Evolutionary conservation across 2,113 vertebrate genomes (phyloP), one percentile per base, ranked within the genome.

Genomic region (Gasterosteus nipponicus): DNA sequence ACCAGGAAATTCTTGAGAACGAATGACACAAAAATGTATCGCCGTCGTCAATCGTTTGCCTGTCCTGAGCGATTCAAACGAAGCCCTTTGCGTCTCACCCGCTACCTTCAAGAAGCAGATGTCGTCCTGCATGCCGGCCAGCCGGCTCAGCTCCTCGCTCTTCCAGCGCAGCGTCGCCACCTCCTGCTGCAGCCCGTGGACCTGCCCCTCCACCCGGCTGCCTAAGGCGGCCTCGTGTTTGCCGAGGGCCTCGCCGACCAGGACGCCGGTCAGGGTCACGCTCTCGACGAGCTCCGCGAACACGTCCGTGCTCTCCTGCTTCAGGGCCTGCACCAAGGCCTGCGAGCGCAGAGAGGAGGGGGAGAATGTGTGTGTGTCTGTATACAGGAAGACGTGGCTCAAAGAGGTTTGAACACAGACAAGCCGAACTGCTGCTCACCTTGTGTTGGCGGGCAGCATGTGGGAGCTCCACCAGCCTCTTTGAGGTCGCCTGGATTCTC

Each of bases 41-140:
- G 16, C 1, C 39, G 41, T 65, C 22, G 2, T 29, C 35, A 7
- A 58, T 49, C 18, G 1, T 58, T 19, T 3, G 15, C 9, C 62
- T 0, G 35, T 22, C 2, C 16, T 29, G 18, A 11, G 14, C 60
- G 29, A 56, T 19, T 15, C 19, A 10, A 67, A 10, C 18, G 1
- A 58, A 77, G 4, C 57, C 19, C 16, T 12, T 11, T 10, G 7
- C 54, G 10, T 60, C 42, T 16, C 26, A 22, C 4, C 15, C 6
- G 2, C 26, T 87, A 94, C 94, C 84, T 93, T 93, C 58, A 94
- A 67, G 51, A 94, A 94, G 54, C 77, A 80, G 70, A 90, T 14
- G 44, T 89, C 16, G 51, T 95, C 93, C 64, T 92, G 84, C 72
- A 89, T 91, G 38, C 67, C 57, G 0, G 81, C 75, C 68, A 94